These are phyloP conservation scores for Pinna nobilis DNA, from an alignment of 1,140 invertebrate species.

Conservation along the genomic window DNA sequence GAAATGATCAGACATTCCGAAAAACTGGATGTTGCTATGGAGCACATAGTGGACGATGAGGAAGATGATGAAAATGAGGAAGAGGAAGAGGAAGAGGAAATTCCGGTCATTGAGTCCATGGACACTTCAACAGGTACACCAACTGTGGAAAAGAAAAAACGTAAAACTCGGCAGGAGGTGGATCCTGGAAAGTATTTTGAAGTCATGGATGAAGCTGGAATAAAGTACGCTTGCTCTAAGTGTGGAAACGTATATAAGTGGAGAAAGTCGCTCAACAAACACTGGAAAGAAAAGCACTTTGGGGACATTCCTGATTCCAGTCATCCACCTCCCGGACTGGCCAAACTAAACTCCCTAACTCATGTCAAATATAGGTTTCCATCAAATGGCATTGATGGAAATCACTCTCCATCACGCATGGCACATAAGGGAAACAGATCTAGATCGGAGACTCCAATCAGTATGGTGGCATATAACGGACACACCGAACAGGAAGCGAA, in stretches of 20 bases:
- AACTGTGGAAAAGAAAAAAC: conserved; percentile 62
- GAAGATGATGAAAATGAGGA: conserved; percentile 58
- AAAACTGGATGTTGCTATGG: conserved; percentile 17
- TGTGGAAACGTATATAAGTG: conserved; percentile 75
- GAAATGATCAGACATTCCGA: neutral
- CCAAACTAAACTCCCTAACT: conserved; percentile 36
- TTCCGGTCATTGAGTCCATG: conserved; percentile 15
- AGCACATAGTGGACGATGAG: conserved; percentile 44
- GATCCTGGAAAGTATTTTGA: conserved; percentile 73
- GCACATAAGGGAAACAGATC: conserved; percentile 2
- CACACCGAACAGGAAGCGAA: conserved; percentile 16
- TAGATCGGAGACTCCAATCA: conserved; percentile 27
- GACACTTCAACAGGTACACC: conserved; percentile 28
- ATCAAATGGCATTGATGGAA: conserved; percentile 3
- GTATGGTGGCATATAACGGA: conserved; percentile 23
- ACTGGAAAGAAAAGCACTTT: conserved; percentile 75
- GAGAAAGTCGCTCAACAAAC: conserved; percentile 74
- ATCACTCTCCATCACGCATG: conserved; percentile 3
- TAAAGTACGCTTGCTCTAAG: conserved; percentile 74
- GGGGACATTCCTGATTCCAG: conserved; percentile 60
- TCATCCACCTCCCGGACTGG: conserved; percentile 52
- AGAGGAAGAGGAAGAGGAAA: conserved; percentile 57
- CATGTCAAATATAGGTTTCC: conserved; percentile 30
- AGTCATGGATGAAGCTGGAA: conserved; percentile 66
- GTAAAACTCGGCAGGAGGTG: conserved; percentile 70